Evolutionary conservation across 1,140 invertebrate genomes (phyloP), one percentile per base, ranked within the genome.

Genomic region (Philotrypesis tridentata): DNA sequence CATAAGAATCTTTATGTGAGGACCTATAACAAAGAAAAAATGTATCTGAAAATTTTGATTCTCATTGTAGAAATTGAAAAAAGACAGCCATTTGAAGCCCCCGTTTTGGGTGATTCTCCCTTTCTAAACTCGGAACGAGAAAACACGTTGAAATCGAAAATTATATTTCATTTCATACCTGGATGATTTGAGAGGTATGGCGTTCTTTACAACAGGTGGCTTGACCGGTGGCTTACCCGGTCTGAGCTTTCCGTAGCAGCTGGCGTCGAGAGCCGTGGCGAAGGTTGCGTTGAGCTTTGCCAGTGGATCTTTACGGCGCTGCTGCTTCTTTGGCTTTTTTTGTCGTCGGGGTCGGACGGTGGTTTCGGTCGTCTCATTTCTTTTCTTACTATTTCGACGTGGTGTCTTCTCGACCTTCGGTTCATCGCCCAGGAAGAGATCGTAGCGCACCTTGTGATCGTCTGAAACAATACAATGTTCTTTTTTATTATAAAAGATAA

Each of bases 141-240:
- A n/a, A n/a, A n/a, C n/a, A n/a, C n/a, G n/a, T n/a, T n/a, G n/a
- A n/a, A n/a, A n/a, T n/a, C n/a, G n/a, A n/a, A n/a, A n/a, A n/a
- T n/a, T n/a, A n/a, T n/a, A n/a, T n/a, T n/a, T n/a, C n/a, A n/a
- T n/a, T 85, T 86, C 21, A 8, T 80, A 91, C 90, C 88, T 90
- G 60, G 87, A 86, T 74, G 88, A 88, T 74, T 88, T 90, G 14
- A 86, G 78, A 5, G 86, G 84, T 61, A 84, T 77, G 33, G 90
- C 89, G 76, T 90, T 85, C 23, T 88, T 83, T 40, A 89, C 84
- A 65, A 40, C 68, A 7, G 90, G 89, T 17, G 90, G 89, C 85
- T 89, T 91, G 33, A 88, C 84, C 75, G 89, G 84, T 67, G 81
- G 21, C 48, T 85, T 85, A 0, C 63, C 63, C 11, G n/a, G 9